These are phyloP conservation scores for Drusus annulatus DNA, from an alignment of 1,140 invertebrate genomes.

Conservation along the genomic window DNA sequence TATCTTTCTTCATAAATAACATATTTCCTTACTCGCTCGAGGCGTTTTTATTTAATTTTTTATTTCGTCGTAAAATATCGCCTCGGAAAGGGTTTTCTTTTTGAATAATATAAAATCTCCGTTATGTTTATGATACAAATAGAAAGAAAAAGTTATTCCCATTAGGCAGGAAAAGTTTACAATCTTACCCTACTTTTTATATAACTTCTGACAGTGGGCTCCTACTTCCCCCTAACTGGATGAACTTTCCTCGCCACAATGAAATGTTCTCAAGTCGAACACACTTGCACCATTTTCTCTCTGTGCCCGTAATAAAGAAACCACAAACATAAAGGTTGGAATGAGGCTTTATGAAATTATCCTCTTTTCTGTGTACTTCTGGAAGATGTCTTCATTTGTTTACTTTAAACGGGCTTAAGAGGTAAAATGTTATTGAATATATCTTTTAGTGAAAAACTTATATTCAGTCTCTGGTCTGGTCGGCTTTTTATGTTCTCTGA, in stretches of 20 bases:
- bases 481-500: not conserved
- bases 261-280: conserved; percentile 47
- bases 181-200: conserved; percentile 58
- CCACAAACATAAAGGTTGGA: conserved; percentile 32
- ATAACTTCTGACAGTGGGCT: conserved; percentile 50
- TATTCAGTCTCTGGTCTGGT: conserved; percentile 8
- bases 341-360: conserved; percentile 49
- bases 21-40: conserved; percentile 21
- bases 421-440: conserved; percentile 37
- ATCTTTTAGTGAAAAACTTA: conserved; percentile 18
- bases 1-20: conserved; percentile 39
- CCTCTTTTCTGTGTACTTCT: conserved; percentile 19
- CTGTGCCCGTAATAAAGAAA: conserved; percentile 35
- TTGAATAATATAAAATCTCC: conserved; percentile 46
- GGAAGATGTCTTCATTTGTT: conserved; percentile 40
- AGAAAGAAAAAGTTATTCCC: conserved; percentile 53
- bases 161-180: conserved; percentile 53
- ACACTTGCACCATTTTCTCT: conserved; percentile 38
- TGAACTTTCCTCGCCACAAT: conserved; percentile 50
- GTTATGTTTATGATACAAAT: conserved; percentile 49
- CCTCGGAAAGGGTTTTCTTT: conserved; percentile 33
- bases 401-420: conserved; percentile 37
- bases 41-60: conserved; percentile 42
- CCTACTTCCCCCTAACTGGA: conserved; percentile 11
- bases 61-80: conserved; percentile 38